Evolutionary conservation across 2,888 invertebrate genomes (phyloP).

Genomic region (Andrena dorsata): DNA sequence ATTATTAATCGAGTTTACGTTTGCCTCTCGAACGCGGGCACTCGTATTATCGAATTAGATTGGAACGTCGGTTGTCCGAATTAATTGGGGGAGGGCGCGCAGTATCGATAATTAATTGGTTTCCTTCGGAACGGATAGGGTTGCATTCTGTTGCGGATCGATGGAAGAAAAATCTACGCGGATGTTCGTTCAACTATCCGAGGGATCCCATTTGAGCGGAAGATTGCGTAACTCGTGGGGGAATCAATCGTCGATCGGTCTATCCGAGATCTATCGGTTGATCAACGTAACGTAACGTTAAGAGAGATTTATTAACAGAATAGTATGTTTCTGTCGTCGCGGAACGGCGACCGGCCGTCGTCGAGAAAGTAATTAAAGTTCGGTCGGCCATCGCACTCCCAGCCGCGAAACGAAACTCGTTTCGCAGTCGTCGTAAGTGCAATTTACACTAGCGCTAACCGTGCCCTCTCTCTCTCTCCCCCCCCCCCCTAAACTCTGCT

Average conservation of each 20-base stretch:
- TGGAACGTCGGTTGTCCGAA: slow-evolving; percentile 28
- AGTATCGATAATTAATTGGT: slow-evolving; percentile 10
- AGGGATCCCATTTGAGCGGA: slow-evolving; percentile 3
- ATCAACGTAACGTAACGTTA: slow-evolving; percentile 11
- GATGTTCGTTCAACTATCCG: slow-evolving; percentile 3
- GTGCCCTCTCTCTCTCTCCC: too few species aligned
- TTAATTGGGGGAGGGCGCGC: slow-evolving; percentile 23
- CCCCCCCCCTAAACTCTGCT: slow-evolving; percentile 26
- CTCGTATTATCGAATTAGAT: slow-evolving; percentile 35
- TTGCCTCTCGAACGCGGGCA: slow-evolving; percentile 12
- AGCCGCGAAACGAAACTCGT: slow-evolving; percentile 20
- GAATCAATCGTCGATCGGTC: neutral
- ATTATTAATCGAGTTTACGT: slow-evolving; percentile 55
- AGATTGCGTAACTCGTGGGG: slow-evolving; percentile 11
- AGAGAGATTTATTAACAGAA: slow-evolving; percentile 32
- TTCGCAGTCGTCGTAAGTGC: slow-evolving; percentile 37
- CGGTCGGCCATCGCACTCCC: slow-evolving; percentile 22
- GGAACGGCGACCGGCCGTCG: slow-evolving; percentile 21
- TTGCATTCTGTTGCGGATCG: neutral
- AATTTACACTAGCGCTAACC: slow-evolving; percentile 31
- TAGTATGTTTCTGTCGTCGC: slow-evolving; percentile 23
- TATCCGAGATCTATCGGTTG: neutral
- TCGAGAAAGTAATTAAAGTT: slow-evolving; percentile 50
- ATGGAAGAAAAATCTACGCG: too few species aligned
- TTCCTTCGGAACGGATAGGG: slow-evolving; percentile 13